Evolutionary conservation across 2,888 invertebrate genomes (phyloP).

Genomic region (Drosophila meridiana): DNA sequence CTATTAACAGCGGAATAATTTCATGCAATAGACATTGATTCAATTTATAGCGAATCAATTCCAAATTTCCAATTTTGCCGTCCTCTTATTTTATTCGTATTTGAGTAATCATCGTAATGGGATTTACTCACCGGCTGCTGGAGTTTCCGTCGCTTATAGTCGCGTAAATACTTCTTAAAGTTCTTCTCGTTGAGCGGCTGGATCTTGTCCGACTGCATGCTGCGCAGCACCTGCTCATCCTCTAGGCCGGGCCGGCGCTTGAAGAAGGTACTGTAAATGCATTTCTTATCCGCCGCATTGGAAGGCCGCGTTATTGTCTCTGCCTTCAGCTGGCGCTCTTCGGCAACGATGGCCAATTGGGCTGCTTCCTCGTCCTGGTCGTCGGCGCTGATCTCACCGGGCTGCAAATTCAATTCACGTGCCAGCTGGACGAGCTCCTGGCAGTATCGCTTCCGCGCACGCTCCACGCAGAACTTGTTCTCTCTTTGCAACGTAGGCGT

Average conservation of each 20-base stretch:
- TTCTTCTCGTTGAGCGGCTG: constrained; percentile 73
- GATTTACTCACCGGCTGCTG: constrained; percentile 88
- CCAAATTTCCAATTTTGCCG: background rate
- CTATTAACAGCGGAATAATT: no score
- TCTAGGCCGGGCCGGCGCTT: constrained; percentile 67
- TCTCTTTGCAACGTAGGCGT: constrained; percentile 83
- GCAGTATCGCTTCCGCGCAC: constrained; percentile 86
- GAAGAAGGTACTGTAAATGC: constrained; percentile 81
- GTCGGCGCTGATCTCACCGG: constrained; percentile 88
- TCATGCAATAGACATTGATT: no score
- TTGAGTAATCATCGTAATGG: background rate
- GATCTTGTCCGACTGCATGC: constrained; percentile 65
- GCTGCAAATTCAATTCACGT: constrained; percentile 88
- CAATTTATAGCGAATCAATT: no score
- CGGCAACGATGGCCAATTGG: constrained; percentile 33
- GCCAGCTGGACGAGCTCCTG: constrained; percentile 90
- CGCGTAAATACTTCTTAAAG: constrained; percentile 88
- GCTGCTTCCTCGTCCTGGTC: constrained; percentile 55
- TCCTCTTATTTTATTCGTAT: background rate
- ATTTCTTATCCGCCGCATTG: constrained; percentile 76
- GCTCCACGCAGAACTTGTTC: constrained; percentile 86
- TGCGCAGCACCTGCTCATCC: constrained; percentile 75
- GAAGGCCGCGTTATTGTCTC: constrained; percentile 46
- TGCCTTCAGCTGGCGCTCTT: constrained; percentile 40
- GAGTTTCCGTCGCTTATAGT: constrained; percentile 90